Evolutionary conservation across 2,113 vertebrate genomes (phyloP), one percentile per base, ranked within the genome.

Genomic region (Hymenochirus boettgeri): DNA sequence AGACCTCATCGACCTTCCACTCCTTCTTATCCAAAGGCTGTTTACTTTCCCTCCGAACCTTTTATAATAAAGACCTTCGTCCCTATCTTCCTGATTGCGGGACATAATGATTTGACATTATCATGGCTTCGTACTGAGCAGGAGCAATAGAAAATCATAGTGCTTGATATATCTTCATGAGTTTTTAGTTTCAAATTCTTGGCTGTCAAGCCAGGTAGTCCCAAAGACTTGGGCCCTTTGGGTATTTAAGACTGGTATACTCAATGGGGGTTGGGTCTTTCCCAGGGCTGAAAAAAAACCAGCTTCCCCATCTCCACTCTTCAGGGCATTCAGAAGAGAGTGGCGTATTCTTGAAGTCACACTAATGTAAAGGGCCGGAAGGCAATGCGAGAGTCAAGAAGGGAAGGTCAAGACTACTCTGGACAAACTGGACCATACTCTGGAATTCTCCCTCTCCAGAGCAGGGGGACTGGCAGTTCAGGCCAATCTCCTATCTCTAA

Each of bases 141-240:
- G 74, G 0, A 90, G 74, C 29, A 89, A 74, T 50, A 83, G 77
- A 33, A 83, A 80, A 4, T 90, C 83, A 2, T 82, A 89, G 19
- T 48, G 73, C 19, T 63, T 19, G 7, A 71, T 73, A 5, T 69
- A 10, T 50, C 70, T 22, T 0, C 61, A 53, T 60, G 77, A 74
- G 12, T 15, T 22, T 21, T 71, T 19, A 0, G 62, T 25, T 48
- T 58, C 19, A 15, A 63, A 70, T 5, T 27, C n/a, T 5, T 52
- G 19, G 1, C 61, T 56, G 26, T 58, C 71, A 75, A 53, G 25
- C 76, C 75, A 3, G 84, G 83, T 9, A 89, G 79, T 80, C 72
- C 87, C 85, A 88, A 46, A 88, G 62, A 24, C 74, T 70, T 23
- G 85, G n/a, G n/a, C n/a, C 77, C 0, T 85, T 86, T 29, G 77